Conservation (phyloP, 2,888 invertebrate genomes). For the Meganola albula region DNA sequence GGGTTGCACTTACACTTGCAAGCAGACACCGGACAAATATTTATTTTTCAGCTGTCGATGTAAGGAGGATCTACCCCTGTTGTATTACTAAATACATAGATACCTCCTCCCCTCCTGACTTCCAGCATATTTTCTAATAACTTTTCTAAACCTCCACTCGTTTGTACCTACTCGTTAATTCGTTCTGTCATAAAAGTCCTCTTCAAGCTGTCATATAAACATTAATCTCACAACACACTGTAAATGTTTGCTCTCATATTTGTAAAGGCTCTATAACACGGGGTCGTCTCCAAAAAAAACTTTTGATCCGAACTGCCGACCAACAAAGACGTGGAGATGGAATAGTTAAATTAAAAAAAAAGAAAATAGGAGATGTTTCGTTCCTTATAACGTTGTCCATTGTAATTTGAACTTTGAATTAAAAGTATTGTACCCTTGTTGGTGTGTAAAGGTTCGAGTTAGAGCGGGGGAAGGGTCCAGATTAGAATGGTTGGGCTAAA, state of each 20-base stretch:
- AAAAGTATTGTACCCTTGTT: conserved; percentile 38
- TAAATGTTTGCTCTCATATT: conserved; percentile 54
- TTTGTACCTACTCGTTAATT: conserved; percentile 53
- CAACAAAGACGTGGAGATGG: conserved; percentile 53
- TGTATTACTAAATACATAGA: no score
- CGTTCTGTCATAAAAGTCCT: conserved; percentile 39
- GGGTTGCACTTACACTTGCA: no score
- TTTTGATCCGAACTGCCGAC: conserved; percentile 45
- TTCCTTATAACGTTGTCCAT: conserved; percentile 43
- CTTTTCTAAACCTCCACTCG: conserved; percentile 41
- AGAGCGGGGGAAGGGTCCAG: conserved; percentile 37
- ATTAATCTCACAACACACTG: conserved; percentile 40
- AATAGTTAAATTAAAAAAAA: conserved; percentile 57
- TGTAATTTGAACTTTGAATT: conserved; percentile 32
- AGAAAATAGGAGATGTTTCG: conserved; percentile 51
- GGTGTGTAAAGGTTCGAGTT: conserved; percentile 32
- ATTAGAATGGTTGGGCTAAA: conserved; percentile 51
- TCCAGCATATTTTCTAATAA: no score
- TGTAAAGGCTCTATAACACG: conserved; percentile 27
- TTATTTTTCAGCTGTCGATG: no score
- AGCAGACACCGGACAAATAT: no score
- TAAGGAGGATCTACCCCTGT: no score
- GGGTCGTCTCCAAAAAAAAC: conserved; percentile 40
- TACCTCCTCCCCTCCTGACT: no score
- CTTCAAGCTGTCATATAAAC: conserved; percentile 50